Percentiles rank a stretch among this genome's conserved stretches.
These are phyloP conservation scores for Aphrocallistes beatrix DNA, from an alignment of 37 sponge, comb jelly and placozoan species.

Conservation along the genomic window DNA sequence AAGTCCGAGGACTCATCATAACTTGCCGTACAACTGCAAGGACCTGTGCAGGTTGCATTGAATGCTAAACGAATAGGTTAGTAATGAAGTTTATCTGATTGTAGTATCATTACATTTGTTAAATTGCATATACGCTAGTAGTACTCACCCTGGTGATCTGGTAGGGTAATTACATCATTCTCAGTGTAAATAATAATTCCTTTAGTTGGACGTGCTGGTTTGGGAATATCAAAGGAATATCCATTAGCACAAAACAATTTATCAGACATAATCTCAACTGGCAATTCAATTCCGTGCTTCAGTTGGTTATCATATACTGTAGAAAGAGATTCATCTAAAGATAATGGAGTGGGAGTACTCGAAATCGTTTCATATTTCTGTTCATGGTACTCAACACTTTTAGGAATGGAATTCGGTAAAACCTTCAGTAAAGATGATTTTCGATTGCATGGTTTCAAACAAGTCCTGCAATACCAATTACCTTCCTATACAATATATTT, in stretches of 20 bases:
- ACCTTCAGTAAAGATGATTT: background rate
- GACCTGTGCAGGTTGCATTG: background rate
- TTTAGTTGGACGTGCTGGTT: background rate
- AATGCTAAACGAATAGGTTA: background rate
- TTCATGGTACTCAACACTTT: background rate
- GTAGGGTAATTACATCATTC: background rate
- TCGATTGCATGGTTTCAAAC: background rate
- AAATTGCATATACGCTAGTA: background rate
- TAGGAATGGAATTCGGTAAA: background rate
- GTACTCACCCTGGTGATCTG: background rate
- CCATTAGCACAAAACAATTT: background rate
- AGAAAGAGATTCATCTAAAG: background rate
- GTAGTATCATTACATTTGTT: background rate
- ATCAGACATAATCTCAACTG: background rate
- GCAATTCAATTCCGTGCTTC: background rate
- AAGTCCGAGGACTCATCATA: background rate
- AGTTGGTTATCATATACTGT: background rate
- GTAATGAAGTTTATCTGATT: background rate
- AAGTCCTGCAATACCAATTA: background rate
- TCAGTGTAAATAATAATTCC: background rate
- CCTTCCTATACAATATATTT: background rate
- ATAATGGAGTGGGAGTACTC: background rate
- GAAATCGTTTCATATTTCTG: background rate
- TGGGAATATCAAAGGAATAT: background rate
- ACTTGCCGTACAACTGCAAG: background rate